phyloP scores from a whole-genome alignment of 2,797 vertebrate genomes.

The Bradypodion pumilum region DNA sequence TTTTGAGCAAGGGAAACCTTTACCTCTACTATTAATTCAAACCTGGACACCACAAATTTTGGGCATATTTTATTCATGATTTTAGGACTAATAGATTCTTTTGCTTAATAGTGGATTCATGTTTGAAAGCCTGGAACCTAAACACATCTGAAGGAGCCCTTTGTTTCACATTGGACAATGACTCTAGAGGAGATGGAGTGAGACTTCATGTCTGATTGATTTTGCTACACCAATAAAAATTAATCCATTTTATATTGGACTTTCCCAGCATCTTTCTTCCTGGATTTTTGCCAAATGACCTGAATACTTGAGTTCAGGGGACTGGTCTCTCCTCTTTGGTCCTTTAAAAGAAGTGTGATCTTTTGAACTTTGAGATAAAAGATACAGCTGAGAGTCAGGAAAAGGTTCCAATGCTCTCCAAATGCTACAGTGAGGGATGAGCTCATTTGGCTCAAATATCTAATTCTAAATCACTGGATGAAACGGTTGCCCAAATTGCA shows the following conservation, averaged over 20 bases:
- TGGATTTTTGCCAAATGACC: neutral
- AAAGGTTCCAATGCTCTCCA: conserved; percentile 13
- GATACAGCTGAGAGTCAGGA: conserved; percentile 5
- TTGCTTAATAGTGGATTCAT: neutral
- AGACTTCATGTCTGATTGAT: neutral
- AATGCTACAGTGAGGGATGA: conserved; percentile 32
- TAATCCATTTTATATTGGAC: neutral
- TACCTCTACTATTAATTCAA: neutral
- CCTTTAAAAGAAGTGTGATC: neutral
- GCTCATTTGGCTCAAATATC: neutral
- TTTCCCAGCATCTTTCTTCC: neutral
- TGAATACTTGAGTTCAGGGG: neutral
- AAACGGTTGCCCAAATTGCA: conserved; percentile 16
- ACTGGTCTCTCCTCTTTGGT: neutral
- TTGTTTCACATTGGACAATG: neutral
- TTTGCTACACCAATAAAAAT: neutral
- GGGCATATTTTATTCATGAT: neutral
- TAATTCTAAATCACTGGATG: neutral
- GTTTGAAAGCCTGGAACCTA: neutral
- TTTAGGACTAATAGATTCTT: neutral
- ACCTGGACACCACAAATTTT: neutral
- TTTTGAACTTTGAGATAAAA: conserved; percentile 5
- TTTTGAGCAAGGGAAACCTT: no score
- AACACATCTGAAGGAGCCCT: neutral
- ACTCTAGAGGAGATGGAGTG: neutral